phyloP scores from a whole-genome alignment of 2,797 vertebrate genomes.

The Alcedo quadribrachys region DNA sequence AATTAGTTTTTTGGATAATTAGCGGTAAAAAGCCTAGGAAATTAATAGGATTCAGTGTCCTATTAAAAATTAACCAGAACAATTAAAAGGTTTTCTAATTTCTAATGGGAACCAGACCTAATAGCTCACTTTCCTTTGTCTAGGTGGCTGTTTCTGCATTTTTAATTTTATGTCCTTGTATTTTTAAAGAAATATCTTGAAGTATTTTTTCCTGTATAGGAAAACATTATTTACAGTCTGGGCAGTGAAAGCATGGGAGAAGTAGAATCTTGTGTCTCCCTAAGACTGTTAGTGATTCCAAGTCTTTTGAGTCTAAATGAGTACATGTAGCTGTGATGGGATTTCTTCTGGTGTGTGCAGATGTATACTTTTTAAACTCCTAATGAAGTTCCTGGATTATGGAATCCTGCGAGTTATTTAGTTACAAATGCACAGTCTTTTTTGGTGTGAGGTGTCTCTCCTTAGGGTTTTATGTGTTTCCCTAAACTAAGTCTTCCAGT shows the following conservation, averaged over 20 bases:
- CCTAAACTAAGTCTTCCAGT: background rate
- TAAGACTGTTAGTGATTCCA: background rate
- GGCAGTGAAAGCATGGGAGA: conserved; percentile 31
- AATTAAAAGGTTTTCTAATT: conserved; percentile 37
- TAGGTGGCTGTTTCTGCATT: conserved; percentile 11
- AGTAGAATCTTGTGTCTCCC: background rate
- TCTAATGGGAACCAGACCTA: conserved; percentile 30
- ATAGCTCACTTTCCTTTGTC: conserved; percentile 10
- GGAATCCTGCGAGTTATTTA: background rate
- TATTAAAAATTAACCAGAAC: conserved; percentile 67
- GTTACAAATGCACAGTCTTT: background rate
- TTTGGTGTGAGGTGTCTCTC: background rate
- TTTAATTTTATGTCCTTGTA: conserved; percentile 6
- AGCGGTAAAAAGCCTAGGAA: conserved; percentile 40
- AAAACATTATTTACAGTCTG: conserved; percentile 33
- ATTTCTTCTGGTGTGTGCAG: background rate
- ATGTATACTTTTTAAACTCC: background rate
- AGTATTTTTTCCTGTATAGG: background rate
- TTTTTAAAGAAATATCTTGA: background rate
- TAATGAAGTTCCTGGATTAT: background rate
- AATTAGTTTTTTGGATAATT: conserved; percentile 62
- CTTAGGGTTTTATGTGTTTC: background rate
- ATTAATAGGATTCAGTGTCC: conserved; percentile 35
- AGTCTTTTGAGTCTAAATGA: background rate
- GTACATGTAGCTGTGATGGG: background rate